Evolutionary conservation across 2,797 vertebrate species (phyloP), one percentile per base, ranked within the genome.

Genomic region (Mormyrops boulengeri): DNA sequence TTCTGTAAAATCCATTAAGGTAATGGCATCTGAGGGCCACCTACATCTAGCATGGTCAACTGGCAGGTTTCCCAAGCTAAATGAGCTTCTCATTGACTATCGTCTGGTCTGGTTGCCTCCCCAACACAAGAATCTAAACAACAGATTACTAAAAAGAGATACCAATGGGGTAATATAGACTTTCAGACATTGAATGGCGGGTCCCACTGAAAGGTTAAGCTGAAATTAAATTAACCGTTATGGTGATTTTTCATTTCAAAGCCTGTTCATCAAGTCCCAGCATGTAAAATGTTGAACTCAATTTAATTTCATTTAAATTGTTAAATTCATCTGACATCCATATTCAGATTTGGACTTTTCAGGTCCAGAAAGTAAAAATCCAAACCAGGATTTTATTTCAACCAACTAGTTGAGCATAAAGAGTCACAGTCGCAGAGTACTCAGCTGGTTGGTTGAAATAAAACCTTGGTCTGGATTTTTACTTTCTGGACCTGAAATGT

Each of bases 1-100:
- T 97, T 50, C 95, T 30, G 96, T 97, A 69, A 96, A 95, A 62
- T 97, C 95, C 80, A 85, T 85, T 85, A 97, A 93, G 93, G 96
- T 96, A 92, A 96, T 95, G 84, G 94, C 47, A 97, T 94, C 92
- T 96, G 95, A 85, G 96, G 95, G 87, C 96, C 96, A 86, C 96
- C 96, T 50, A 94, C 92, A 88, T 97, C 95, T 93, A 92, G 94
- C 91, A 97, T 96, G 12, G 96, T 96, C 92, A 96, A 44, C 88
- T 87, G 85, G 49, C 52, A 53, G 12, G 4, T 53, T 34, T 55
- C 52, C 85, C 85, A 19, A 30, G 47, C 26, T 55, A 49, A 87
- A 87, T 87, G 50, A 87, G 85, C 26, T 34, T 49, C 85, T 53
- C 52, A 2, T 38, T 55, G 85, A 87, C 26, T 17, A 55, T 53